A percentile compares a stretch with the other conserved stretches of the same genome.
phyloP scores from a whole-genome alignment of 2,888 invertebrate species.

The Xanthia togata region DNA sequence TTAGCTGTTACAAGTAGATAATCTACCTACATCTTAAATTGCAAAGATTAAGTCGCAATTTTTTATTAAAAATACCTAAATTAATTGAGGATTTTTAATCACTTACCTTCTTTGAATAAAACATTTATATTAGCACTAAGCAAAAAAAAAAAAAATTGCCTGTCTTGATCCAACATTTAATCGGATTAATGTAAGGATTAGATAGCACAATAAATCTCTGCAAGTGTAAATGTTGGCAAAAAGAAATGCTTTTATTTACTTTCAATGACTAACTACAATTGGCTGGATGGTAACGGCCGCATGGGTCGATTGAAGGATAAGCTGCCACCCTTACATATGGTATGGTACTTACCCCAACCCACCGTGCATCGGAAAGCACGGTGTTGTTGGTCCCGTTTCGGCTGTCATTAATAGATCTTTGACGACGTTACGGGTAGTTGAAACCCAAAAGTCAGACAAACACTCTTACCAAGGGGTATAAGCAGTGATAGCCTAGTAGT shows the following conservation, averaged over 20 bases:
- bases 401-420: neutral
- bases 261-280: constrained; percentile 5
- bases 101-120: constrained; percentile 30
- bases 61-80: neutral
- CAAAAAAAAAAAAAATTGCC: constrained; percentile 25
- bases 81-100: constrained; percentile 43
- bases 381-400: neutral
- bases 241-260: constrained; percentile 44
- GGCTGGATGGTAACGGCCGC: neutral
- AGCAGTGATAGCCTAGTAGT: no score
- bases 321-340: no score
- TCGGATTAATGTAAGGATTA: constrained; percentile 61
- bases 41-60: neutral
- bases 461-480: no score
- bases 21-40: neutral
- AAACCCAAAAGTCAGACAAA: neutral
- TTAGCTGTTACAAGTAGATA: neutral
- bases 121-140: constrained; percentile 14
- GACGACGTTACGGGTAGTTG: neutral
- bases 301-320: neutral
- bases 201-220: constrained; percentile 52
- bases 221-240: constrained; percentile 30
- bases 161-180: constrained; percentile 46
- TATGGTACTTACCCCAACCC: no score
- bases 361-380: neutral